phyloP scores from a whole-genome alignment of 2,888 invertebrate genomes.

The Leucoma salicis region DNA sequence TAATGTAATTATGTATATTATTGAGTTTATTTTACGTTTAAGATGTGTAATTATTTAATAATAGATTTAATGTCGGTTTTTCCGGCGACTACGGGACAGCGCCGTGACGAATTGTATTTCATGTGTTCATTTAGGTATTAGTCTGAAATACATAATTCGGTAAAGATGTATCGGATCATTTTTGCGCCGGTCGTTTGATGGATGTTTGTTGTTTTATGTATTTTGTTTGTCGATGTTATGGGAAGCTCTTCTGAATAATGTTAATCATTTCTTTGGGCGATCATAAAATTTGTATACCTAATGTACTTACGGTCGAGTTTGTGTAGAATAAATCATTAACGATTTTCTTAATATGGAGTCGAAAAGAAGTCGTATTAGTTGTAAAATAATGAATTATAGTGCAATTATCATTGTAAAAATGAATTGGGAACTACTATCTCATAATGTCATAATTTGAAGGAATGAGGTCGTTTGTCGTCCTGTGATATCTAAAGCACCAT shows the following conservation, averaged over 20 bases:
- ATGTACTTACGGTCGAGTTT: slow-evolving; percentile 36
- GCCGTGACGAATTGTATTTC: slow-evolving; percentile 72
- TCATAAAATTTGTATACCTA: slow-evolving; percentile 36
- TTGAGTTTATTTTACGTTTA: slow-evolving; percentile 78
- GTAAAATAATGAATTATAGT: slow-evolving; percentile 21
- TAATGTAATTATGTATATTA: slow-evolving; percentile 82
- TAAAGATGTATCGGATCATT: slow-evolving; percentile 59
- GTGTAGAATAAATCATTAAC: slow-evolving; percentile 31
- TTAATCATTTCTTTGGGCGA: slow-evolving; percentile 75
- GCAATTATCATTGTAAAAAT: slow-evolving; percentile 26
- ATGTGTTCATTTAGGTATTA: slow-evolving; percentile 81
- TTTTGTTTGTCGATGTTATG: slow-evolving; percentile 71
- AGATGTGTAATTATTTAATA: slow-evolving; percentile 77
- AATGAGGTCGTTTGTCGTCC: slow-evolving; percentile 29
- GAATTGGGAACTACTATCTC: slow-evolving; percentile 16
- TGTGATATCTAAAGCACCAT: slow-evolving; percentile 38
- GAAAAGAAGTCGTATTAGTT: slow-evolving; percentile 23
- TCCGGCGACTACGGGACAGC: slow-evolving; percentile 49
- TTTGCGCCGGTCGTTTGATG: slow-evolving; percentile 64
- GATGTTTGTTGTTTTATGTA: slow-evolving; percentile 76
- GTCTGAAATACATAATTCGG: slow-evolving; percentile 70
- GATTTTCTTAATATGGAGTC: slow-evolving; percentile 29
- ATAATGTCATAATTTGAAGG: slow-evolving; percentile 22
- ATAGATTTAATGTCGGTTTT: slow-evolving; percentile 60
- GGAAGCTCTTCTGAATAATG: slow-evolving; percentile 77